Evolutionary conservation across 35 echinoderm and acorn worm species (phyloP), one percentile per base, ranked within the genome.

Genomic region (Holothuria glaberrima): DNA sequence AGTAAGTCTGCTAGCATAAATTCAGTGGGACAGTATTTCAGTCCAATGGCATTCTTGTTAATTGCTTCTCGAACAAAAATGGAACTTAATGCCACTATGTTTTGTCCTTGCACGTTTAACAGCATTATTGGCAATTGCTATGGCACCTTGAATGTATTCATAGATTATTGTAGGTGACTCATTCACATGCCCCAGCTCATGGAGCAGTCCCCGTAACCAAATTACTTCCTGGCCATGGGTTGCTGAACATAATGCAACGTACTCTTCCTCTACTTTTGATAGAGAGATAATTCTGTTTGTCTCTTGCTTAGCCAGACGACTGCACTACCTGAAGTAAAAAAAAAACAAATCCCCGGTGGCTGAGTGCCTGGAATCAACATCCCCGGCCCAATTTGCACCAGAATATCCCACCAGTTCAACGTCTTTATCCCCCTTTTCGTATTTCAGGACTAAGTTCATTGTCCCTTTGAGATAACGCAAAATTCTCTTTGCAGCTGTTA

Each of bases 191-290:
- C 20, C 6, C 24, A 67, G 0, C 12, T 69, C 86, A 41, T 72
- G 65, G 6, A 88, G 54, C 12, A 88, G 48, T 88, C 68, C 31
- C 52, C 48, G 19, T 41, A 58, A 52, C 28, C 68, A 88, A 4
- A 88, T 34, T 31, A 66, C 46, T 73, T 88, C 86, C 54, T n/a
- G n/a, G n/a, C n/a, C n/a, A n/a, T 88, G 86, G 26, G 68, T 70
- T 54, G 86, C 68, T 41, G 86, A 33, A 70, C 65, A 65, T 18
- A 88, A 29, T 5, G 86, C 65, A n/a, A 88, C 68, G 72, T 72
- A 88, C 28, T 88, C 86, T 44, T 12, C 59, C 20, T 88, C 86
- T 44, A 16, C 59, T 36, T 29, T 68, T 87, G 85, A 87, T 34
- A 88, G 66, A 58, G 86, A 65, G 27, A 82, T 41, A 7, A 41